These are phyloP conservation scores for Lasius fuliginosus DNA, from an alignment of 2,888 invertebrate species.

Conservation along the genomic window DNA sequence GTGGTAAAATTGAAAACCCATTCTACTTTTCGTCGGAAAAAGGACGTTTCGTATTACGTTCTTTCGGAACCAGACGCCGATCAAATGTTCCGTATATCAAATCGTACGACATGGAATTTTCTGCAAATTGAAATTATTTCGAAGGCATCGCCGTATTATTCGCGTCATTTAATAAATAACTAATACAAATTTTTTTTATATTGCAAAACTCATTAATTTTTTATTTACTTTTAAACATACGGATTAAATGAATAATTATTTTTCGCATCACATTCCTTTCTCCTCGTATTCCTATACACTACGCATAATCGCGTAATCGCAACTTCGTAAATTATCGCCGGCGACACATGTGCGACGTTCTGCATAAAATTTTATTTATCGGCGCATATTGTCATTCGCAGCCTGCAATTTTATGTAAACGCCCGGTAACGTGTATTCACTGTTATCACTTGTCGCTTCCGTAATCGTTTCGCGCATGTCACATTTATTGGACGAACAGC, in stretches of 20 bases:
- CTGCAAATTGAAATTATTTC: conserved; percentile 50
- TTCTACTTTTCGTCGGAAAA: conserved; percentile 48
- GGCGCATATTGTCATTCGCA: conserved; percentile 37
- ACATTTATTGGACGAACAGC: conserved; percentile 70
- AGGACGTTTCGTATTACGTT: conserved; percentile 52
- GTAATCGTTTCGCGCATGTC: conserved; percentile 78
- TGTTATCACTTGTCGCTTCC: conserved; percentile 77
- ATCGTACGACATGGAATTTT: conserved; percentile 38
- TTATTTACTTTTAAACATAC: background rate
- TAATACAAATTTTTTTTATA: background rate
- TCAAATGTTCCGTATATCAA: conserved; percentile 67
- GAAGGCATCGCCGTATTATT: background rate
- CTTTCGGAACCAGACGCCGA: conserved; percentile 53
- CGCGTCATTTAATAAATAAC: background rate
- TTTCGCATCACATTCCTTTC: background rate
- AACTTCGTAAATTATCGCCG: conserved; percentile 18
- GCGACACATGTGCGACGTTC: background rate
- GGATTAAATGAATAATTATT: background rate
- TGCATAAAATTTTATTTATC: conserved; percentile 53
- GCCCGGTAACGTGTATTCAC: conserved; percentile 71
- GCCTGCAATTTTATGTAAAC: conserved; percentile 60
- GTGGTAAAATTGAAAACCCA: conserved; percentile 52
- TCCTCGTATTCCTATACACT: background rate
- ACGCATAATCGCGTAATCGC: background rate
- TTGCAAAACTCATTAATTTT: background rate